Evolutionary conservation across 2,888 invertebrate genomes (phyloP), one percentile per base, ranked within the genome.

Genomic region (Holacanthella duospinosa): DNA sequence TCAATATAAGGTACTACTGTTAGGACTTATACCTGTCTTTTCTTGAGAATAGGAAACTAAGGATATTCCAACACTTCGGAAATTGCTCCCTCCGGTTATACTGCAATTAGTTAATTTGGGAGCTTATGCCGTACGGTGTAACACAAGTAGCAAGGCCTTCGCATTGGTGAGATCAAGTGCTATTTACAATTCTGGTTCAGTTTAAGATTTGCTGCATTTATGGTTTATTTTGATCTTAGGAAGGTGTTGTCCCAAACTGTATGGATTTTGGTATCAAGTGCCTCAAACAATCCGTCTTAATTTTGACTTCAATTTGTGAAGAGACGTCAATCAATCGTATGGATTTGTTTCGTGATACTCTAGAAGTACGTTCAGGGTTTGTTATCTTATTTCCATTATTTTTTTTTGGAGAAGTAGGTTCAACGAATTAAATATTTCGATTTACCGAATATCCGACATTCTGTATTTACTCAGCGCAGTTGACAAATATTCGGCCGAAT

Each of bases 251-350:
- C 28, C 72, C 72, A n/a, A 67, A 67, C 57, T 72, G 70, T 48
- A 69, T 70, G 69, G 72, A 72, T 53, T 72, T 72, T 66, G 72
- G 72, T n/a, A 66, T 72, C 24, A 70, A 70, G 64, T 70, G 70
- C 63, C 66, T 72, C 9, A 69, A 68, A 56, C 63, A 64, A 6
- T 65, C 72, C 6, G 67, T 72, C n/a, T 29, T 26, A 26, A 65
- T 68, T 26, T 53, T 72, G 12, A 63, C 59, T n/a, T 25, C 61
- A 54, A 63, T 72, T 43, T 66, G 67, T 48, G 58, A 61, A 56
- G 72, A 72, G 58, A 67, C 63, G 43, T 65, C 64, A 60, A 66
- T 70, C 1, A 62, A 61, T n/a, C 65, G 68, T n/a, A 65, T 67
- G 3, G 64, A 66, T 28, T 64, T 71, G 62, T 71, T 70, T 59